Evolutionary conservation across 1,140 invertebrate species (phyloP), one percentile per base, ranked within the genome.

Genomic region (Calliphora vicina): DNA sequence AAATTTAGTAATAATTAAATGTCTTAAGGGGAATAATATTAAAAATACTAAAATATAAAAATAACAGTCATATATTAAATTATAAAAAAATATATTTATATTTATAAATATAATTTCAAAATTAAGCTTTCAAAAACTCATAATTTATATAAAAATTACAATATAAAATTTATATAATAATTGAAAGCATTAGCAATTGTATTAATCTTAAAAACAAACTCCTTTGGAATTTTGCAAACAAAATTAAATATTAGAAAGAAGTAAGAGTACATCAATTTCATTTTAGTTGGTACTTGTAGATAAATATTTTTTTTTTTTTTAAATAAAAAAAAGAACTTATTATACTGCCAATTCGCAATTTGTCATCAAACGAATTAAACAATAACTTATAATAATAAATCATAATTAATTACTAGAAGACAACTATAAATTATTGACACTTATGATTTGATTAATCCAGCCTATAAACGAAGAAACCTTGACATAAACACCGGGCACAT

Each of bases 391-490:
- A 8, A n/a, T 5, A 5, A 35, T 35, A 35, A 35, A 35, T 2
- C 35, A 8, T 35, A 35, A 35, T 1, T 35, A 35, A 8, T 35
- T 2, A 2, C 6, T 8, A 35, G 35, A 10, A 50, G 45, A 50
- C 17, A 80, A 90, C 87, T 95, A 96, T 91, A 96, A 93, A 92
- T 97, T 97, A 91, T 98, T 98, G 83, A 98, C 97, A 87, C 96
- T 97, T 87, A 98, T 98, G 82, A 98, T 98, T 92, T 98, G 97
- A 92, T 98, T 98, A 88, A 98, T 98, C 97, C 97, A 98, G 74
- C 97, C 97, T 84, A 98, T 97, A 91, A 98, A 98, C 6, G 96
- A 95, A 20, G 96, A 97, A 6, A 98, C 97, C 92, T 98, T 98
- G 26, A 98, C 97, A 90, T 98, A 98, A 76, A 98, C 96, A 42